Evolutionary conservation across 1,140 invertebrate species (phyloP).

Genomic region (Aricia agestis): DNA sequence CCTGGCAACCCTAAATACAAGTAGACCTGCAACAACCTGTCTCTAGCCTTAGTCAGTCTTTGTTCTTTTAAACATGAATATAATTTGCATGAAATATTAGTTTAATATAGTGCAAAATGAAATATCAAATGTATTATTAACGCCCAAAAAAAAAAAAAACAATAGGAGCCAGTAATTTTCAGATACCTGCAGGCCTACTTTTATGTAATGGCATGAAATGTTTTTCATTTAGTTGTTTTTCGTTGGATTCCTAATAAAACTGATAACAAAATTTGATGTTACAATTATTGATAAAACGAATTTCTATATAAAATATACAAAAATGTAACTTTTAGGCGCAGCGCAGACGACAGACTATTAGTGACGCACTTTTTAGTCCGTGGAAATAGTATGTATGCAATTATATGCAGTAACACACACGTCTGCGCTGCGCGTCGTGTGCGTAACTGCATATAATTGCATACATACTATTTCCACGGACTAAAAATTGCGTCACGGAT

Average conservation of each 20-base stretch:
- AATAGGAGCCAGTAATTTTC: not conserved
- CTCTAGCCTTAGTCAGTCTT: not conserved
- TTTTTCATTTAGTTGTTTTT: too few species aligned
- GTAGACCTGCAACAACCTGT: not conserved
- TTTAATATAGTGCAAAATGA: not conserved
- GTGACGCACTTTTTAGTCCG: too few species aligned
- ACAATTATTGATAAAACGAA: constrained; percentile 7
- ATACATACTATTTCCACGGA: too few species aligned
- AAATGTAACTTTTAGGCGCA: not conserved
- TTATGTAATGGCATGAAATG: not conserved
- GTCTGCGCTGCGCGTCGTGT: too few species aligned
- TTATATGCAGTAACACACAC: too few species aligned
- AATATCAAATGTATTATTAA: not conserved
- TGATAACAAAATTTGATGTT: constrained; percentile 17
- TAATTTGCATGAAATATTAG: not conserved
- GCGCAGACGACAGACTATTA: too few species aligned
- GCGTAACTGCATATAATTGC: too few species aligned
- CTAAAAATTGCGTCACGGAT: too few species aligned
- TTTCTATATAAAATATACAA: constrained; percentile 7
- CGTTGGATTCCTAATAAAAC: constrained; percentile 12
- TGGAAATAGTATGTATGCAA: too few species aligned
- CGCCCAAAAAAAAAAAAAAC: not conserved
- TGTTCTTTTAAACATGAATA: not conserved
- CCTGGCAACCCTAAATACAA: too few species aligned
- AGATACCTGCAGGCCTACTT: not conserved